Evolutionary conservation across 2,888 invertebrate genomes (phyloP).

Genomic region (Hemithea aestivaria): DNA sequence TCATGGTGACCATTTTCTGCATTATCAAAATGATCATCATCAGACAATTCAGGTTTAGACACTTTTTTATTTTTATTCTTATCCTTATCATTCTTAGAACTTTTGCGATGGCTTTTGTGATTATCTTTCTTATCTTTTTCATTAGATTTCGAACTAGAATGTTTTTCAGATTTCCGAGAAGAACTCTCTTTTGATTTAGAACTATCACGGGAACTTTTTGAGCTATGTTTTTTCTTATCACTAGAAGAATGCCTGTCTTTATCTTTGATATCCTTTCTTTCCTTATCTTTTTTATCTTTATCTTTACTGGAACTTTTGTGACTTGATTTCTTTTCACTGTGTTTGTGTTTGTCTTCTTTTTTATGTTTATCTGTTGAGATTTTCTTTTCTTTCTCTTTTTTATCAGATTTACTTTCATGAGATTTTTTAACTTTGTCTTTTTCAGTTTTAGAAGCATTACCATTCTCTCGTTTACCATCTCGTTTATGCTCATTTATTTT

Average conservation of each 20-base stretch:
- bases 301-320: constrained; percentile 57
- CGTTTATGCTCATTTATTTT: no score
- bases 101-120: constrained; percentile 43
- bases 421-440: constrained; percentile 27
- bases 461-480: constrained; percentile 30
- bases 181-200: constrained; percentile 37
- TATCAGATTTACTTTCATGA: constrained; percentile 27
- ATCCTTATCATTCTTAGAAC: constrained; percentile 33
- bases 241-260: constrained; percentile 42
- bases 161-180: constrained; percentile 39
- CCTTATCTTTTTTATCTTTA: constrained; percentile 46
- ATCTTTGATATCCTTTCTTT: constrained; percentile 47
- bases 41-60: constrained; percentile 34
- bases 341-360: constrained; percentile 40
- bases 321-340: constrained; percentile 40
- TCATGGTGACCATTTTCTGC: constrained; percentile 36
- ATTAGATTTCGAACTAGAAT: constrained; percentile 38
- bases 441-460: constrained; percentile 23
- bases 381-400: constrained; percentile 28
- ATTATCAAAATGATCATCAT: constrained; percentile 38
- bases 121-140: constrained; percentile 37
- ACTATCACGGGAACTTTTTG: constrained; percentile 17
- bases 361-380: constrained; percentile 39
- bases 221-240: constrained; percentile 41
- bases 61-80: constrained; percentile 11